Conservation (phyloP, 2,888 invertebrate species). For the Cataglyphis rosenhaueri region DNA sequence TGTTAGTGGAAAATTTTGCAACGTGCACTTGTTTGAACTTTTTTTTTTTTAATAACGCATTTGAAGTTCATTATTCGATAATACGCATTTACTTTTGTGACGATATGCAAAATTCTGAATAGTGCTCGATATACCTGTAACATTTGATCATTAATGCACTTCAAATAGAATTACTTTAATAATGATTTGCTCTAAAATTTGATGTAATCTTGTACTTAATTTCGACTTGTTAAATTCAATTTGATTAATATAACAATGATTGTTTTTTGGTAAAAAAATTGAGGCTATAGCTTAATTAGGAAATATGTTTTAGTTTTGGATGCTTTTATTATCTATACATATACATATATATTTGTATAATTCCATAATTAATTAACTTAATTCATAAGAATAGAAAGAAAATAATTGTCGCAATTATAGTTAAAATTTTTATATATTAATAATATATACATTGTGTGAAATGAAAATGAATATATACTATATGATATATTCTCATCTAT, state of each 20-base stretch:
- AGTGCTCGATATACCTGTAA: slow-evolving; percentile 31
- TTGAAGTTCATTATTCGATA: not conserved
- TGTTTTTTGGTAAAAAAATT: not conserved
- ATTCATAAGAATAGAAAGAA: not conserved
- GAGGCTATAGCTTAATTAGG: not conserved
- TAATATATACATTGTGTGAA: slow-evolving; percentile 7
- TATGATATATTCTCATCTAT: slow-evolving; percentile 28
- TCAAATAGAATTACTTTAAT: slow-evolving; percentile 46
- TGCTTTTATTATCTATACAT: not conserved
- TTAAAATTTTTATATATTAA: not conserved
- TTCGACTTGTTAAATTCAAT: not conserved
- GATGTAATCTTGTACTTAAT: not conserved
- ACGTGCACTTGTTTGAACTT: not conserved
- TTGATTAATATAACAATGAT: not conserved
- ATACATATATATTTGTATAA: not conserved
- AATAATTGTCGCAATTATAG: not conserved
- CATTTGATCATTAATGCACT: slow-evolving; percentile 44
- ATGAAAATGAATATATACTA: slow-evolving; percentile 10
- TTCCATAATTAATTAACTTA: not conserved
- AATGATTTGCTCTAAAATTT: slow-evolving; percentile 17
- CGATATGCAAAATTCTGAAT: not conserved
- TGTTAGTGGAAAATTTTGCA: not conserved
- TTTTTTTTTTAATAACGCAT: not conserved
- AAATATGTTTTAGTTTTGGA: not conserved
- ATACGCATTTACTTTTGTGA: slow-evolving; percentile 4